Evolutionary conservation across 2,113 vertebrate genomes (phyloP), one percentile per base, ranked within the genome.

Genomic region (Halcyon malimbica): DNA sequence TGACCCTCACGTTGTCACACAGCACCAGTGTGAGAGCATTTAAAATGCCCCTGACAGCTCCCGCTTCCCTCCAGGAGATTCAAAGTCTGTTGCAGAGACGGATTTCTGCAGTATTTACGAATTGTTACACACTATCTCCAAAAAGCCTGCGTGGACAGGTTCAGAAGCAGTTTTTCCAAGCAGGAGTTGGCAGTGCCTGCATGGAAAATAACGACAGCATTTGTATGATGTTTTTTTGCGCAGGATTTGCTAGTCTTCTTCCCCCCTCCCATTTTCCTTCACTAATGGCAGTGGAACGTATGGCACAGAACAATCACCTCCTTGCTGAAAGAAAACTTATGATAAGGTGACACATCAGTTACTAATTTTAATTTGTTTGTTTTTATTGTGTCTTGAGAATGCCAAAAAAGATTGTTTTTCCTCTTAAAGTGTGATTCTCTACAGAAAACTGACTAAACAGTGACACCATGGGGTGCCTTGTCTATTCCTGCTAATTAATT

Each of bases 361-460:
- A 76, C 86, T 92, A 88, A 90, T 93, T 96, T 96, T 93, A 97
- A 83, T 94, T 94, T 21, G 33, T 73, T 94, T 89, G 37, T 7
- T 81, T 94, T 83, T 92, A 71, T 88, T 71, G 26, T 83, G 73
- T 42, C 73, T 95, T 90, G 39, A 79, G 71, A 83, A 90, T 53
- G 77, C 42, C 46, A 26, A n/a, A 73, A 20, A 76, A 67, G 12
- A 54, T 33, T 84, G 31, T 3, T 86, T 95, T 94, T 94, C 62
- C 53, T 82, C 16, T 29, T 67, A 42, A 75, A 88, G 56, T 77
- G 64, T 82, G 76, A 68, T 57, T 95, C 64, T 88, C 53, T 51
- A 39, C 9, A 83, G 91, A 96, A 92, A 94, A 86, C 33, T 85
- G 64, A 94, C 46, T 93, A 63, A 96, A 96, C 77, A 97, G 94